phyloP scores from a whole-genome alignment of 1,140 invertebrate genomes.

The Drosophila nebulosa region DNA sequence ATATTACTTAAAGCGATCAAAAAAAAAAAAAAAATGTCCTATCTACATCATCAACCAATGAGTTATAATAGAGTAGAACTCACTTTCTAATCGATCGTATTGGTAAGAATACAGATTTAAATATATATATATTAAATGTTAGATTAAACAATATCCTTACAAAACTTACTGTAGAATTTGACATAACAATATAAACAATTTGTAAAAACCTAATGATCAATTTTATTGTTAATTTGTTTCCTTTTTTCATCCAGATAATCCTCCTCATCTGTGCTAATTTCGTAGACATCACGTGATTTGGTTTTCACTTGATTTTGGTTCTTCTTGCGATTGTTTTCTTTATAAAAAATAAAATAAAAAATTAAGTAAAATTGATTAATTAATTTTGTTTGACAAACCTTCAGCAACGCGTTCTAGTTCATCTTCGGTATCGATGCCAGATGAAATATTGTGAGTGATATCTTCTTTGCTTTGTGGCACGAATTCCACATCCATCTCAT shows the following conservation, averaged over 20 bases:
- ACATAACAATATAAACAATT: not conserved
- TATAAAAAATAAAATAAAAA: not conserved
- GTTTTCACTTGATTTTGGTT: not conserved
- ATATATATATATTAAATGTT: too few relatives aligned
- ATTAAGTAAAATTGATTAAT: not conserved
- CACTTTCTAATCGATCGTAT: too few relatives aligned
- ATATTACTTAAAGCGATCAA: too few relatives aligned
- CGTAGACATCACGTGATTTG: slow-evolving; percentile 42
- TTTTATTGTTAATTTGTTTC: slow-evolving; percentile 1
- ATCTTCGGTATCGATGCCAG: slow-evolving; percentile 82
- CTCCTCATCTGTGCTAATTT: slow-evolving; percentile 66
- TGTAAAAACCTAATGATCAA: not conserved
- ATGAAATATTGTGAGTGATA: slow-evolving; percentile 13
- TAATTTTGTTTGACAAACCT: slow-evolving; percentile 30
- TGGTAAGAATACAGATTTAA: too few relatives aligned
- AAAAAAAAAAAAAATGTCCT: too few relatives aligned
- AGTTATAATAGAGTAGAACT: too few relatives aligned
- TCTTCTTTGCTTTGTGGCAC: not conserved
- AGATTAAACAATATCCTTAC: too few relatives aligned
- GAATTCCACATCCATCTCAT: slow-evolving; percentile 1
- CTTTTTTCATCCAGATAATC: slow-evolving; percentile 52
- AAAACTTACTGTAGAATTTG: not conserved
- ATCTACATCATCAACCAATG: too few relatives aligned
- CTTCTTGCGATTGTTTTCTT: slow-evolving; percentile 33
- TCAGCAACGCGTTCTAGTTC: slow-evolving; percentile 82